A percentile compares a stretch with the other conserved stretches of the same genome.
Evolutionary conservation across 2,888 invertebrate genomes (phyloP).

Genomic region (Hydrotaea cyrtoneurina): DNA sequence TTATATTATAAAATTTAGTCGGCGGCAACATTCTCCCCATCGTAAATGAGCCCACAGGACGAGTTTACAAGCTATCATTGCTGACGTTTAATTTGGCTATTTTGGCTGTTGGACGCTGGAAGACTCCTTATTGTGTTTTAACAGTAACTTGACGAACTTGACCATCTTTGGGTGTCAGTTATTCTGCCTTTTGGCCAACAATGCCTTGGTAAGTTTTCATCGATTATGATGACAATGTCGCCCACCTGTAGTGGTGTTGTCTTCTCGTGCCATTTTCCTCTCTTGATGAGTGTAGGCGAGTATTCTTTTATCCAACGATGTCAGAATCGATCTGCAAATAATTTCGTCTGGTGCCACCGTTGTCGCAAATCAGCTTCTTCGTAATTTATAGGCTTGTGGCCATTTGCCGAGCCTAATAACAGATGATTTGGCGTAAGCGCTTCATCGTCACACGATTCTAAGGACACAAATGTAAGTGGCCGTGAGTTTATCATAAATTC

Average conservation of each 20-base stretch:
- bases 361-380: constrained; percentile 55
- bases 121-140: constrained; percentile 18
- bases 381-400: constrained; percentile 34
- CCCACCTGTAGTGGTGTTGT: constrained; percentile 48
- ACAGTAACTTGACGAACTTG: constrained; percentile 41
- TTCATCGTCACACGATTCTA: constrained; percentile 48
- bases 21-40: constrained; percentile 46
- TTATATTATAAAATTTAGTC: background rate
- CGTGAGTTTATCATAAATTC: too few species aligned
- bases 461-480: constrained; percentile 41
- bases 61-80: constrained; percentile 35
- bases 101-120: constrained; percentile 41
- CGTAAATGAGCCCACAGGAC: constrained; percentile 26
- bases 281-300: constrained; percentile 46
- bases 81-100: constrained; percentile 31
- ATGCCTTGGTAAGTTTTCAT: constrained; percentile 50
- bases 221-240: constrained; percentile 59
- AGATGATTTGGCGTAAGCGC: constrained; percentile 62
- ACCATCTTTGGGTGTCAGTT: constrained; percentile 48
- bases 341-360: constrained; percentile 56
- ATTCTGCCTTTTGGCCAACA: constrained; percentile 64
- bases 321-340: constrained; percentile 64
- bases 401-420: constrained; percentile 40
- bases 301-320: constrained; percentile 57
- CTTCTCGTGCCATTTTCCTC: constrained; percentile 57